Conservation (phyloP, 2,113 vertebrate genomes). For the Symphodus melops region DNA sequence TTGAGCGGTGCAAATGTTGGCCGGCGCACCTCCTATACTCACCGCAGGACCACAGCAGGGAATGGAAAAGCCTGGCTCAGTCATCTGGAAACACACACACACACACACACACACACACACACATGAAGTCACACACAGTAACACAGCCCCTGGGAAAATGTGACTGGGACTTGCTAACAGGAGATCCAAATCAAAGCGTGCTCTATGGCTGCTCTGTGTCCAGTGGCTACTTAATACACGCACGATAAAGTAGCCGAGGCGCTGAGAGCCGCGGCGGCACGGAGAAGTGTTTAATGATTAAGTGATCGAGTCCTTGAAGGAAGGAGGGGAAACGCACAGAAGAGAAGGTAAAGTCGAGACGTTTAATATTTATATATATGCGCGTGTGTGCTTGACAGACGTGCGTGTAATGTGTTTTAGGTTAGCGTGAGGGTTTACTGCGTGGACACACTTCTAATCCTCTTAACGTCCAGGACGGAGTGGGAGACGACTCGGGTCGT, state of each 20-base stretch:
- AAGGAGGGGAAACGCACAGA: not conserved
- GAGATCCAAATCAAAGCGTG: conserved; percentile 72
- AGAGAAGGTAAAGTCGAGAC: conserved; percentile 11
- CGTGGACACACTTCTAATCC: conserved; percentile 42
- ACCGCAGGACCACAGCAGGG: conserved; percentile 53
- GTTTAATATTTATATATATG: not conserved
- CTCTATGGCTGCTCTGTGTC: conserved; percentile 64
- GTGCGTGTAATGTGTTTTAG: conserved; percentile 40
- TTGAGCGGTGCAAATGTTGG: conserved; percentile 63
- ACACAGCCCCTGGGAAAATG: conserved; percentile 75
- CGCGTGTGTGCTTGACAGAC: not conserved
- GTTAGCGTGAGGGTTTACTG: conserved; percentile 14
- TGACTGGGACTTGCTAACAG: conserved; percentile 62
- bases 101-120: conserved; percentile 42
- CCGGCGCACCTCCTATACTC: conserved; percentile 55
- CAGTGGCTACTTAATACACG: conserved; percentile 43
- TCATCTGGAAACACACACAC: conserved; percentile 72
- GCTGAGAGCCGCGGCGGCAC: not conserved
- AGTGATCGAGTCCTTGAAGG: conserved; percentile 62
- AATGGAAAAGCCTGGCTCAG: conserved; percentile 76
- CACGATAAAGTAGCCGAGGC: conserved; percentile 28
- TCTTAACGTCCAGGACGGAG: conserved; percentile 29
- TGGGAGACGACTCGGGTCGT: not conserved
- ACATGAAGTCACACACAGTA: conserved; percentile 13
- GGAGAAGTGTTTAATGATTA: conserved; percentile 64